Conservation (phyloP, 1,140 invertebrate species). For the Dendroctonus valens region DNA sequence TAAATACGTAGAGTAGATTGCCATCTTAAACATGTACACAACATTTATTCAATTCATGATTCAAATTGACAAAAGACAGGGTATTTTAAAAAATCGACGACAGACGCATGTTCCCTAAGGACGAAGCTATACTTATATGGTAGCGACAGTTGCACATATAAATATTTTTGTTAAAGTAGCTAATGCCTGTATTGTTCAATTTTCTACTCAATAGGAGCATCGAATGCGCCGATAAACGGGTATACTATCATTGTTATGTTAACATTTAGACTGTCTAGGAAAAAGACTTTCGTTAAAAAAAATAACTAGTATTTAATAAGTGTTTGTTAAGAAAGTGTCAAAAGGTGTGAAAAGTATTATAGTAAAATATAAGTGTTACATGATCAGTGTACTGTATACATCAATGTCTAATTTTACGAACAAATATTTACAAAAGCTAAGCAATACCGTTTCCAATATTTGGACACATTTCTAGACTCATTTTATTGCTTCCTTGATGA, state of each 20-base stretch:
- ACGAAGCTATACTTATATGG: slow-evolving; percentile 18
- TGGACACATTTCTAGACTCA: slow-evolving; percentile 24
- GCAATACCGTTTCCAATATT: slow-evolving; percentile 24
- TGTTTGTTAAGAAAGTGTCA: slow-evolving; percentile 27
- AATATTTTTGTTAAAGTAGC: slow-evolving; percentile 19
- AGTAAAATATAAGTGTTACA: slow-evolving; percentile 17
- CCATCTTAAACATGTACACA: no score
- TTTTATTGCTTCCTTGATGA: neutral
- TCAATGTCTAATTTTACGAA: slow-evolving; percentile 30
- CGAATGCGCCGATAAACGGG: slow-evolving; percentile 14
- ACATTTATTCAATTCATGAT: neutral
- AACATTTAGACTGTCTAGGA: slow-evolving; percentile 32
- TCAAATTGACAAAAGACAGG: slow-evolving; percentile 13
- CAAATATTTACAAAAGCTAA: slow-evolving; percentile 20
- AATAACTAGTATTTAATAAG: slow-evolving; percentile 27
- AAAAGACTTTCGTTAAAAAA: slow-evolving; percentile 26
- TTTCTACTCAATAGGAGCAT: slow-evolving; percentile 22
- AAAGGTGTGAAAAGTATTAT: slow-evolving; percentile 28
- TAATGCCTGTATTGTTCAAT: slow-evolving; percentile 28
- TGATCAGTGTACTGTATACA: slow-evolving; percentile 29
- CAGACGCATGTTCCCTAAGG: slow-evolving; percentile 11
- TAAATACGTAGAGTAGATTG: no score
- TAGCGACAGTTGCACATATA: slow-evolving; percentile 29
- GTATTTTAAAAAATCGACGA: slow-evolving; percentile 19
- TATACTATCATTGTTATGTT: slow-evolving; percentile 31